phyloP scores from a whole-genome alignment of 2,113 vertebrate genomes.

The Cottus gobio region DNA sequence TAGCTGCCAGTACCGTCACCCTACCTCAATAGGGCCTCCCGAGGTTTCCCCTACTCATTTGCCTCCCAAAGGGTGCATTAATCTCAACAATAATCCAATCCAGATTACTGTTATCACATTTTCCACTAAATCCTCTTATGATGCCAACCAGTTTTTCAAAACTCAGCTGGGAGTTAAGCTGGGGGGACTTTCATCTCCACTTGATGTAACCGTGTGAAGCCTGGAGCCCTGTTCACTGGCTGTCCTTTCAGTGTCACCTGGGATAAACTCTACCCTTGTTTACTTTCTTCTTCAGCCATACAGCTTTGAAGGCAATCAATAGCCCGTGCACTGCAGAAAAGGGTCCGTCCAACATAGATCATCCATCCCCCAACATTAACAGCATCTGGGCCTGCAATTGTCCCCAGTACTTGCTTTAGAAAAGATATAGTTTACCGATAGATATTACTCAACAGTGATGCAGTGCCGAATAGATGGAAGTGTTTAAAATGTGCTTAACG shows the following conservation, averaged over 20 bases:
- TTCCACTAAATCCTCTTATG: constrained; percentile 55
- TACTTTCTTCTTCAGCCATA: constrained; percentile 16
- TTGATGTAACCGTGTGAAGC: constrained; percentile 39
- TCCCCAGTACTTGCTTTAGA: background rate
- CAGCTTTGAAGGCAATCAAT: constrained; percentile 38
- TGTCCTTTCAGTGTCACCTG: constrained; percentile 48
- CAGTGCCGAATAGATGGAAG: background rate
- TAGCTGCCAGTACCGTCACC: background rate
- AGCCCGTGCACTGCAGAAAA: constrained; percentile 26
- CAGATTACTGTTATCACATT: constrained; percentile 66
- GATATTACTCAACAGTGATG: background rate
- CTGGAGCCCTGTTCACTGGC: constrained; percentile 4
- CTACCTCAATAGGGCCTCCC: constrained; percentile 22
- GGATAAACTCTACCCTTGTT: constrained; percentile 29
- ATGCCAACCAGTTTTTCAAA: constrained; percentile 45
- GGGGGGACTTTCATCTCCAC: constrained; percentile 44
- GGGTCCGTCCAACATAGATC: background rate
- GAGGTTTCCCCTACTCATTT: constrained; percentile 33
- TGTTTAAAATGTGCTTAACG: constrained; percentile 31
- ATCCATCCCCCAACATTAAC: background rate
- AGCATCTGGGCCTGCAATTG: background rate
- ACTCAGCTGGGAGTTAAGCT: constrained; percentile 52
- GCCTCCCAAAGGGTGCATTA: constrained; percentile 40
- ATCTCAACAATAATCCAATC: constrained; percentile 63
- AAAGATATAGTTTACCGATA: background rate